Conservation (phyloP, 2,888 invertebrate species). For the Temnothorax rugatulus region DNA sequence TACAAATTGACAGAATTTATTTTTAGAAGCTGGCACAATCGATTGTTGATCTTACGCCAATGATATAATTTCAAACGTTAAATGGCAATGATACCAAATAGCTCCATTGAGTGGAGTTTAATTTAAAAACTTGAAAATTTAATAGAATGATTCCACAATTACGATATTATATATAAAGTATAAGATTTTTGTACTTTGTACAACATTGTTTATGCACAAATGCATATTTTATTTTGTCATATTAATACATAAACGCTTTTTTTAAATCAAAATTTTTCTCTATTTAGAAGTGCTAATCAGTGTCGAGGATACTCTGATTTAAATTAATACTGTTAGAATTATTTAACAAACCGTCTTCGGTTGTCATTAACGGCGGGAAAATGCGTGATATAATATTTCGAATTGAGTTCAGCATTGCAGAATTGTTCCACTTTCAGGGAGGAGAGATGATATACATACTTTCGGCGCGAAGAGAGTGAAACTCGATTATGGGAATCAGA, state of each 20-base stretch:
- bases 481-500: constrained; percentile 84
- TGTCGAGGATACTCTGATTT: background rate
- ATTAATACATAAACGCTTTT: background rate
- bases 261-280: background rate
- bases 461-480: constrained; percentile 82
- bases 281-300: background rate
- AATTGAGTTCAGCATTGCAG: background rate
- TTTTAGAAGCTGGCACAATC: constrained; percentile 14
- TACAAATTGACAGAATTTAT: constrained; percentile 15
- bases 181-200: background rate
- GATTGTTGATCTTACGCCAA: background rate
- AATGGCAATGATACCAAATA: background rate
- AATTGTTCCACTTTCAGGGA: constrained; percentile 77
- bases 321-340: background rate
- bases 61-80: background rate
- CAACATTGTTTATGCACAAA: too few relatives aligned
- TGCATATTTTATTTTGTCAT: background rate
- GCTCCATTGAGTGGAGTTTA: background rate
- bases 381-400: background rate
- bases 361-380: background rate
- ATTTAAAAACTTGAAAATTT: background rate
- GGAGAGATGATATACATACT: constrained; percentile 82
- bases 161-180: background rate
- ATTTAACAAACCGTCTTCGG: background rate
- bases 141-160: background rate